Base-by-base conservation (phyloP, 2,797 vertebrate species). In the Peromyscus eremicus region DNA sequence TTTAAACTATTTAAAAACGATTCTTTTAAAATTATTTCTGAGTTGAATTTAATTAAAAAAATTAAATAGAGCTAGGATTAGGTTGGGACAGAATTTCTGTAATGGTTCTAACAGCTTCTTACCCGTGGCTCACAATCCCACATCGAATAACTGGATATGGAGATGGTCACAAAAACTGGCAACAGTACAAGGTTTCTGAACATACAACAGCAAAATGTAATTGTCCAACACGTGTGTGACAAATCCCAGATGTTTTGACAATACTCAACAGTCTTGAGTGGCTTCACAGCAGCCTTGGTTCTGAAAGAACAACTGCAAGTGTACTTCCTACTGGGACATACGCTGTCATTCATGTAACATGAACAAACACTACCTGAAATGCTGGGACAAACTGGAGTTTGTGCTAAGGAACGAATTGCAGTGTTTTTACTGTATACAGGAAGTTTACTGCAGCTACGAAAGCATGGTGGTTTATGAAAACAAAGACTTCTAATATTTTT, bases 221-320 rank as follows among this genome's bases (percentile, higher is more conserved):
- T 27, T 52, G 34, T 25, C 37, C 52, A 70, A 2, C 64, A 71
- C 7, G 16, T 25, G 9, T 64, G 9, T 64, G 60, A 68, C 43
- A 68, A 68, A n/a, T 32, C 29, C 17, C 8, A 46, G 34, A n/a
- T 55, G 34, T 25, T 70, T 52, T n/a, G 84, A 37, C 46, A 71
- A 37, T 1, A 4, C 32, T 86, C 66, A 27, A 3, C 11, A n/a
- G 32, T 55, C 43, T 37, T 37, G 66, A 16, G 4, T 37, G 46
- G 6, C 46, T 55, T 71, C 4, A 2, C 34, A 11, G 6, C 13
- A 55, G 34, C 12, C 34, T 37, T 55, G 32, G 46, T 55, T 86
- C 21, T 25, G 37, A 23, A 5, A 10, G 8, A 0, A 6, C 0
- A 23, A 49, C 13, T 52, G 49, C 12, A 52, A 68, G 21, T 27